A percentile compares a stretch with the other conserved stretches of the same genome.
Evolutionary conservation across 2,797 vertebrate species (phyloP).

Genomic region (Luscinia luscinia): DNA sequence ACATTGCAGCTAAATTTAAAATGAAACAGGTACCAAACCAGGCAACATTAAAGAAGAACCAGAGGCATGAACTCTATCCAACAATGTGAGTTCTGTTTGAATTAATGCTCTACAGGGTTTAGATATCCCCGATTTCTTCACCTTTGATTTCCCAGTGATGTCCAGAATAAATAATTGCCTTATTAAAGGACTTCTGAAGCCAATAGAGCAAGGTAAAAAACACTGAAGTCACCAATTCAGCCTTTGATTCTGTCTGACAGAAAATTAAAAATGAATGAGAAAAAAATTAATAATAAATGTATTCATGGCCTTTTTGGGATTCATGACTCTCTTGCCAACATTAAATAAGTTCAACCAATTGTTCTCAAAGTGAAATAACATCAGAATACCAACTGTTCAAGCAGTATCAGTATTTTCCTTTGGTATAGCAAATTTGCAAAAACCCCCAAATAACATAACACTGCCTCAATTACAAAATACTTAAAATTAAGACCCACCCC

Average conservation of each 20-base stretch:
- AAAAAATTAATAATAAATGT: constrained; percentile 79
- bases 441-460: background rate
- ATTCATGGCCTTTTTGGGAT: constrained; percentile 76
- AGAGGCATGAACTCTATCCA: constrained; percentile 19
- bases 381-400: background rate
- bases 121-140: constrained; percentile 63
- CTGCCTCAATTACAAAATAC: background rate
- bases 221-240: constrained; percentile 64
- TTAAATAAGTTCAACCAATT: constrained; percentile 55
- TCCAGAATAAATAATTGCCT: constrained; percentile 80
- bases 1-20: constrained; percentile 44
- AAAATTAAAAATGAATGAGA: constrained; percentile 81
- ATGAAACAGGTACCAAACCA: constrained; percentile 36
- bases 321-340: constrained; percentile 68
- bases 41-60: constrained; percentile 35
- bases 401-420: background rate
- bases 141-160: constrained; percentile 78
- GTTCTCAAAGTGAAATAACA: constrained; percentile 33
- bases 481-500: background rate
- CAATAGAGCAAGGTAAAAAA: constrained; percentile 72
- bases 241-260: constrained; percentile 76
- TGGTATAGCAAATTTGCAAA: background rate
- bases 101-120: constrained; percentile 70
- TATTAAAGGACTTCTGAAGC: constrained; percentile 77
- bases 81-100: constrained; percentile 19